These are phyloP conservation scores for Microctenopoma stevenorrisi DNA, from an alignment of 2,797 vertebrate genomes.

Conservation along the genomic window DNA sequence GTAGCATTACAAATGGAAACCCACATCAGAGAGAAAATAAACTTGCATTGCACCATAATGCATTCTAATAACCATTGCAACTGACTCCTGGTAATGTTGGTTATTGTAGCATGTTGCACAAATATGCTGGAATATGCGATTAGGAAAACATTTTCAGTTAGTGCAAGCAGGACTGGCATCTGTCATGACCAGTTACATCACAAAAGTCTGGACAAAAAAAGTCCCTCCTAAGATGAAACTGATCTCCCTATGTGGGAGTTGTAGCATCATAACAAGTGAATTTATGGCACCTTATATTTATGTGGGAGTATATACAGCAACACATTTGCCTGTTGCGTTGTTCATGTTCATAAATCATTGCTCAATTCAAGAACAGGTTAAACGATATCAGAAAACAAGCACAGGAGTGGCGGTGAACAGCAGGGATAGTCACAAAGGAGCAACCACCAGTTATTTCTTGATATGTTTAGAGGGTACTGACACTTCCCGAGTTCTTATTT, in stretches of 20 bases:
- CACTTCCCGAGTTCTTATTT: slow-evolving; percentile 24
- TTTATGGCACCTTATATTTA: slow-evolving; percentile 14
- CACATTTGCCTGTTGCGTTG: slow-evolving; percentile 14
- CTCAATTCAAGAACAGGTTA: slow-evolving; percentile 13
- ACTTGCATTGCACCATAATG: slow-evolving; percentile 14
- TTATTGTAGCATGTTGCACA: slow-evolving; percentile 4
- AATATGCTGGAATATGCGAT: slow-evolving; percentile 1
- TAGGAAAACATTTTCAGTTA: slow-evolving; percentile 25
- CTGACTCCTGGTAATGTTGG: slow-evolving; percentile 18
- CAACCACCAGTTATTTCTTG: slow-evolving; percentile 26
- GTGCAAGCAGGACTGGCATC: slow-evolving; percentile 16
- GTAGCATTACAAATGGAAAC: slow-evolving; percentile 16
- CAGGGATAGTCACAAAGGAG: slow-evolving; percentile 5
- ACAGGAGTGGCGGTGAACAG: not conserved
- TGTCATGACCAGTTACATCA: slow-evolving; percentile 18
- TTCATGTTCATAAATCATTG: slow-evolving; percentile 19
- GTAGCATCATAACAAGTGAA: slow-evolving; percentile 27
- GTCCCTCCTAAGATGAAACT: slow-evolving; percentile 2
- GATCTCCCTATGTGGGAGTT: slow-evolving; percentile 19
- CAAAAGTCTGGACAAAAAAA: slow-evolving; percentile 9
- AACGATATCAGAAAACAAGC: slow-evolving; percentile 2
- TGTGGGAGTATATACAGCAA: slow-evolving; percentile 12
- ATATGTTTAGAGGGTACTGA: slow-evolving; percentile 23
- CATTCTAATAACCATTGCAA: not conserved
- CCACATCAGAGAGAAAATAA: slow-evolving; percentile 37